Evolutionary conservation across 2,797 vertebrate species (phyloP).

Genomic region (Poeciliopsis gracilis): DNA sequence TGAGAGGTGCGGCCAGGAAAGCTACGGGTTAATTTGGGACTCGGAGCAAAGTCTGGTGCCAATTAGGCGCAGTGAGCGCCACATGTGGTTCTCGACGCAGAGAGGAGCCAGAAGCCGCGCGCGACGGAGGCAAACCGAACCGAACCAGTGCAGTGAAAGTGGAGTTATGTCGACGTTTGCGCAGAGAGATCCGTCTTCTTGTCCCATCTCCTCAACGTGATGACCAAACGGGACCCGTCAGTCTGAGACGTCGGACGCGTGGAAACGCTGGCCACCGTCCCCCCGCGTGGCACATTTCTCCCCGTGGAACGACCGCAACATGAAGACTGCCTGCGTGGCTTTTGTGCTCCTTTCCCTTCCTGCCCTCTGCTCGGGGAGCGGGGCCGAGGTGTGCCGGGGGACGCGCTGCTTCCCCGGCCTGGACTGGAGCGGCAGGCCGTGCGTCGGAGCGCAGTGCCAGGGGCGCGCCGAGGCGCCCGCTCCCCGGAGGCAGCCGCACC

Average conservation of each 20-base stretch:
- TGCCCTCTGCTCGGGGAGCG: slow-evolving; percentile 31
- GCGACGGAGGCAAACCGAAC: slow-evolving; percentile 49
- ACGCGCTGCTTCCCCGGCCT: slow-evolving; percentile 64
- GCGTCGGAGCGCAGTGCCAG: slow-evolving; percentile 76
- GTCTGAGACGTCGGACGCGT: slow-evolving; percentile 33
- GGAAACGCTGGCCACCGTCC: slow-evolving; percentile 4
- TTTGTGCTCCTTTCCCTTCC: slow-evolving; percentile 53
- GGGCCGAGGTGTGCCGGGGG: slow-evolving; percentile 74
- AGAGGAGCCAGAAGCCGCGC: slow-evolving; percentile 60
- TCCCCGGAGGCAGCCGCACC: slow-evolving; percentile 43
- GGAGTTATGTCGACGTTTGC: slow-evolving; percentile 6
- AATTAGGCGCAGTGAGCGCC: slow-evolving; percentile 85
- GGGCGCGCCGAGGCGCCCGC: slow-evolving; percentile 54
- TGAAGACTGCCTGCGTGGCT: slow-evolving; percentile 50
- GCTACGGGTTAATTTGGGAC: slow-evolving; percentile 87
- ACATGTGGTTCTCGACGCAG: slow-evolving; percentile 76
- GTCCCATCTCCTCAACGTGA: slow-evolving; percentile 3
- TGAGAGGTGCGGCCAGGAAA: slow-evolving; percentile 75
- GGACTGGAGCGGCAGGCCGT: slow-evolving; percentile 63
- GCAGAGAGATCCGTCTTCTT: background rate
- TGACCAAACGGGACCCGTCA: slow-evolving; percentile 18
- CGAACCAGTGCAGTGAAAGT: slow-evolving; percentile 3
- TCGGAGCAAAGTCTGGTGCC: slow-evolving; percentile 86
- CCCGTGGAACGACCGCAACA: slow-evolving; percentile 41
- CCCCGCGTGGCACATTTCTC: slow-evolving; percentile 22